Percentiles rank a stretch among this genome's conserved stretches.
Evolutionary conservation across 2,888 invertebrate species (phyloP).

Genomic region (Drosophila leonis): DNA sequence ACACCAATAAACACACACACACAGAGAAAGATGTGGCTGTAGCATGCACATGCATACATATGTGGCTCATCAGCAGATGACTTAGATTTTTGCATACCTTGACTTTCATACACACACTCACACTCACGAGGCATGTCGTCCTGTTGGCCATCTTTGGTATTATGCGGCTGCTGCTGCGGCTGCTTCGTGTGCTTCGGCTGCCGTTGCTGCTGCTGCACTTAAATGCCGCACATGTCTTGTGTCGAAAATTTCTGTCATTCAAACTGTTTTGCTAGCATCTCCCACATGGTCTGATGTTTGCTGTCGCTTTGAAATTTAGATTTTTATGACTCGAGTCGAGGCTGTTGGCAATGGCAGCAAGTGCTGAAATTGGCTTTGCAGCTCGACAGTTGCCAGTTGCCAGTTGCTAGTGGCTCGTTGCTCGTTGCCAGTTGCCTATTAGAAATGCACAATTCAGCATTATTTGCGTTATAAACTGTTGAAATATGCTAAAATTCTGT

Average conservation of each 20-base stretch:
- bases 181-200: neutral
- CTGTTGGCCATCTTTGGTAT: conserved; percentile 42
- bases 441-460: conserved; percentile 78
- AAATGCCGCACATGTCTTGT: conserved; percentile 74
- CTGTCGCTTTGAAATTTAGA: conserved; percentile 77
- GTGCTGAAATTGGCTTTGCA: conserved; percentile 67
- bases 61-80: conserved; percentile 65
- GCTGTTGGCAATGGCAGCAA: conserved; percentile 48
- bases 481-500: conserved; percentile 70
- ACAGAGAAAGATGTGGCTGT: neutral
- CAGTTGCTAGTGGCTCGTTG: conserved; percentile 14
- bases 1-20: conserved; percentile 29
- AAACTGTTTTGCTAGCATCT: conserved; percentile 59
- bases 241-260: conserved; percentile 79
- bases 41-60: conserved; percentile 28
- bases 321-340: conserved; percentile 64
- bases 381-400: conserved; percentile 48
- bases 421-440: conserved; percentile 52
- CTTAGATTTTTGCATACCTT: conserved; percentile 77
- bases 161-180: conserved; percentile 8
- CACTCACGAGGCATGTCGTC: conserved; percentile 29
- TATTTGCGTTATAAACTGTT: conserved; percentile 77
- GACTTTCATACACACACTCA: conserved; percentile 32
- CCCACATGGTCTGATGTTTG: conserved; percentile 46
- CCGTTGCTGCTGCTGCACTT: conserved; percentile 53